These are phyloP conservation scores for Mechanitis mazaeus DNA, from an alignment of 2,888 invertebrate genomes.

Conservation along the genomic window DNA sequence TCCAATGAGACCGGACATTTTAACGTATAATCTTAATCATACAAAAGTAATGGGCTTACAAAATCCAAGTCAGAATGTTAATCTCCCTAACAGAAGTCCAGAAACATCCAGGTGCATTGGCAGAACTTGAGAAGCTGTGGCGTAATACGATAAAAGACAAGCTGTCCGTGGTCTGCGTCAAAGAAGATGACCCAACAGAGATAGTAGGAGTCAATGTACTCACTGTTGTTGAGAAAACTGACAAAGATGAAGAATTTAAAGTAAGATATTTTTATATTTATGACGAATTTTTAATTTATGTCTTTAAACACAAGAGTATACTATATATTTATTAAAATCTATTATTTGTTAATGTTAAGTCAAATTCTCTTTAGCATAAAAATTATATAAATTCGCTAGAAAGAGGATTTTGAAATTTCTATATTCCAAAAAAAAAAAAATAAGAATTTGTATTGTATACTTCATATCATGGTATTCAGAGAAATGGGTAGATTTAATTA, in stretches of 20 bases:
- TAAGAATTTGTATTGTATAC: no score
- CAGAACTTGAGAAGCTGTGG: constrained; percentile 60
- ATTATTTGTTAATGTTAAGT: no score
- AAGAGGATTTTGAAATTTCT: no score
- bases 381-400: no score
- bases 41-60: background rate
- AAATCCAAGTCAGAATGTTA: background rate
- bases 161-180: constrained; percentile 59
- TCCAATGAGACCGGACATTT: background rate
- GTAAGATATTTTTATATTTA: constrained; percentile 33
- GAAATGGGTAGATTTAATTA: no score
- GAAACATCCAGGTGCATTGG: constrained; percentile 53
- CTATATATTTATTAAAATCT: no score
- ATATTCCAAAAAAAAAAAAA: no score
- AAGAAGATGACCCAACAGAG: constrained; percentile 43
- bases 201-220: constrained; percentile 64
- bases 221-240: constrained; percentile 51
- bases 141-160: constrained; percentile 48
- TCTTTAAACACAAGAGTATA: no score
- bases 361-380: no score
- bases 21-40: background rate
- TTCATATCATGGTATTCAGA: no score
- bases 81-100: constrained; percentile 46
- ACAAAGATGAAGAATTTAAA: constrained; percentile 59
- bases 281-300: background rate